Conservation (phyloP, 2,113 vertebrate genomes). For the Procavia capensis region DNA sequence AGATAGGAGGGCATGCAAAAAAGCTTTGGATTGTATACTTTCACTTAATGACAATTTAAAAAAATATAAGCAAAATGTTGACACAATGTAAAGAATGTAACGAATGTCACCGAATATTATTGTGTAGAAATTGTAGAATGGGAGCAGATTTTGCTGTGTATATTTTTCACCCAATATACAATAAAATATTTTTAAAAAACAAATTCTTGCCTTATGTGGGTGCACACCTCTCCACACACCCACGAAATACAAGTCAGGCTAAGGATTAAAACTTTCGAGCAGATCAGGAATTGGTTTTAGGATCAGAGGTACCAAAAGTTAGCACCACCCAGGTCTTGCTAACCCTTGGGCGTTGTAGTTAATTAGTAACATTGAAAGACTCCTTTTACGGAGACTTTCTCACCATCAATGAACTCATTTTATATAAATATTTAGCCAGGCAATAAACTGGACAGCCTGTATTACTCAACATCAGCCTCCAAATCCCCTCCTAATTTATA, state of each 20-base stretch:
- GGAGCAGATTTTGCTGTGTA: no score
- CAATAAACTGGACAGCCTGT: conserved; percentile 82
- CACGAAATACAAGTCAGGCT: not conserved
- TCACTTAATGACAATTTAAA: no score
- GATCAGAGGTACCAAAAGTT: conserved; percentile 28
- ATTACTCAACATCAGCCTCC: conserved; percentile 81
- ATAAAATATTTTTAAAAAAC: no score
- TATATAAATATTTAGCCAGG: conserved; percentile 83
- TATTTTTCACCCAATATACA: no score
- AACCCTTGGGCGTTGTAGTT: conserved; percentile 55
- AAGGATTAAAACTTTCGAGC: conserved; percentile 40
- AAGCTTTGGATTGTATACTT: no score
- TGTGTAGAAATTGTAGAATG: no score
- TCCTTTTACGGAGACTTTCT: conserved; percentile 64
- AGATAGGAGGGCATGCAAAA: no score
- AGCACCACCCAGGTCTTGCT: conserved; percentile 47
- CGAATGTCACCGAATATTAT: no score
- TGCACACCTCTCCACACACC: not conserved
- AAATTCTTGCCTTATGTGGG: not conserved
- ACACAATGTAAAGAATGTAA: no score
- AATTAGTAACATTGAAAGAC: conserved; percentile 72
- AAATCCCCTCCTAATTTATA: conserved; percentile 68
- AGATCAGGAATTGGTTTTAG: conserved; percentile 43
- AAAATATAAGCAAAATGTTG: no score
- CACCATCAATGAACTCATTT: conserved; percentile 78